Evolutionary conservation across 2,113 vertebrate genomes (phyloP).

Genomic region (Halichoerus grypus): DNA sequence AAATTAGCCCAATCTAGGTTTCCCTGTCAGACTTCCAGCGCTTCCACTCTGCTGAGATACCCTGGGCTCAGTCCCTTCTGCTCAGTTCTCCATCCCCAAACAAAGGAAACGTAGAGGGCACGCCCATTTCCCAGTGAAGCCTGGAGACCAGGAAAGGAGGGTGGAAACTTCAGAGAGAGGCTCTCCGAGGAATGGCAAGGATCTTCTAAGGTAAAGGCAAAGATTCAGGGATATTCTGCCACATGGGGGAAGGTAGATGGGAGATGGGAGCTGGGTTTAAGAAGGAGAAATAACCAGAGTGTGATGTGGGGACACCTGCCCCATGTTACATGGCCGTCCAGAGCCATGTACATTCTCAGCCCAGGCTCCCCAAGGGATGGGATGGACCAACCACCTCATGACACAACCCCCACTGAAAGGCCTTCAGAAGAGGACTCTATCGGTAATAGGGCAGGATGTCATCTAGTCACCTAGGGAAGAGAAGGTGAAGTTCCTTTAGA

Average conservation of each 20-base stretch:
- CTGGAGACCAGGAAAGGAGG: neutral
- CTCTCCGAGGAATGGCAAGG: neutral
- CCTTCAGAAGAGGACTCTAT: neutral
- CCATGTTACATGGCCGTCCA: neutral
- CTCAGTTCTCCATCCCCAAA: neutral
- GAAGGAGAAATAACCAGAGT: neutral
- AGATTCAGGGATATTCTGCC: neutral
- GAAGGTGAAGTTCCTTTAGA: neutral
- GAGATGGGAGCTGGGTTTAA: neutral
- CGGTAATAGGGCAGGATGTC: neutral
- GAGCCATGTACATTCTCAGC: neutral
- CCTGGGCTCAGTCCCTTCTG: neutral
- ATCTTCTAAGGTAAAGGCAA: neutral
- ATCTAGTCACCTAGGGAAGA: neutral
- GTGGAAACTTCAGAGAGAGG: neutral
- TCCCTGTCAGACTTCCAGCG: neutral
- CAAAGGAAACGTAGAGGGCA: neutral
- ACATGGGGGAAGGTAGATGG: neutral
- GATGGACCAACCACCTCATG: neutral
- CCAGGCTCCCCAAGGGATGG: neutral
- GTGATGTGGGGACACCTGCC: neutral
- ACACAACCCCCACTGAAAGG: neutral
- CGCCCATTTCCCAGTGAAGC: neutral
- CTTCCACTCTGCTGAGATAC: neutral
- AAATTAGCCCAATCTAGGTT: conserved; percentile 32